Percentiles rank a stretch among this genome's conserved stretches.
Conservation (phyloP, 2,113 vertebrate species). For the Drymodes brunneopygia region DNA sequence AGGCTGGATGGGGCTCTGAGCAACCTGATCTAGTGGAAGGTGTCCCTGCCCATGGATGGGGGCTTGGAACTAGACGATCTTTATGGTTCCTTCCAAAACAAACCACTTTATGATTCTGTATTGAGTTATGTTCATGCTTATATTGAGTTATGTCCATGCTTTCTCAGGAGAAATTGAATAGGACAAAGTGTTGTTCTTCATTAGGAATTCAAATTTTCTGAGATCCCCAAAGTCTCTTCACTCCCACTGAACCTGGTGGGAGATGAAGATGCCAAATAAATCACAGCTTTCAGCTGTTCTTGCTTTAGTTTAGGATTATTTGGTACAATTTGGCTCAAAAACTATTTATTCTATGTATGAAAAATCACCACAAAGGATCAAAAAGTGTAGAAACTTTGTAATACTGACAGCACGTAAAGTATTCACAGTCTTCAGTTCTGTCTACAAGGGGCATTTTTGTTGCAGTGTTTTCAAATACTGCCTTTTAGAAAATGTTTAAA, state of each 20-base stretch:
- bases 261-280: neutral
- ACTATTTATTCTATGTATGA: neutral
- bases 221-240: neutral
- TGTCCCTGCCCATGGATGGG: fast-evolving
- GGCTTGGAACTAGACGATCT: neutral
- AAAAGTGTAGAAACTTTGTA: neutral
- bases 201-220: neutral
- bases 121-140: neutral
- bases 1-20: neutral
- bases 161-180: neutral
- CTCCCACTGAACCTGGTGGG: neutral
- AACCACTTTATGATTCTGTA: neutral
- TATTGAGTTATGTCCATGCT: neutral
- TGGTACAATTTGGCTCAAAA: neutral
- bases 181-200: neutral
- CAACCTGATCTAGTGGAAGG: neutral
- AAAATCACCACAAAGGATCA: neutral
- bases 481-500: neutral
- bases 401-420: neutral
- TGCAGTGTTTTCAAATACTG: neutral
- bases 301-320: neutral
- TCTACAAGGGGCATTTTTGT: neutral
- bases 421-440: neutral
- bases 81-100: neutral
- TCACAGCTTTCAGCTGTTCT: neutral